These are phyloP conservation scores for Neodon shergylaensis DNA, from an alignment of 2,113 vertebrate species.

Conservation along the genomic window DNA sequence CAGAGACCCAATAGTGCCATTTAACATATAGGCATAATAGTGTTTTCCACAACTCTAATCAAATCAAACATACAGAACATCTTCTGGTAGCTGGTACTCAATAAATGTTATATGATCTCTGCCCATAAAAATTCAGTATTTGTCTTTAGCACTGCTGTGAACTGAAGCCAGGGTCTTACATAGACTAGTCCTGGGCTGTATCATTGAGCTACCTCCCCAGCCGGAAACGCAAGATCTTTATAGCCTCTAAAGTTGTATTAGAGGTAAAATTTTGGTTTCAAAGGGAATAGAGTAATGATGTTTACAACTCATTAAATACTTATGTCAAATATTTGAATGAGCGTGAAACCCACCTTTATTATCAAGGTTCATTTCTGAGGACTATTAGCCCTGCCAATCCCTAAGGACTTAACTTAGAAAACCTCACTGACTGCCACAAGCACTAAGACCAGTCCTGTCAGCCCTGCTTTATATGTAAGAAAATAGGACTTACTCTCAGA, in stretches of 20 bases:
- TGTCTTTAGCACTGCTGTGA: neutral
- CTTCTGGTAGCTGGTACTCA: neutral
- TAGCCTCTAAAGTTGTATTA: neutral
- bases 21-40: neutral
- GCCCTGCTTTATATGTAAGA: neutral
- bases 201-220: neutral
- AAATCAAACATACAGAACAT: neutral
- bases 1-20: neutral
- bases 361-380: neutral
- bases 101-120: neutral
- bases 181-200: neutral
- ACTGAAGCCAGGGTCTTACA: neutral
- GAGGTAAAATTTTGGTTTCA: neutral
- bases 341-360: neutral
- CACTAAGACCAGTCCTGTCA: neutral
- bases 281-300: neutral
- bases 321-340: neutral
- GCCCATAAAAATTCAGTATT: neutral
- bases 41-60: conserved; percentile 14
- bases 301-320: neutral
- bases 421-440: neutral
- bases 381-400: neutral
- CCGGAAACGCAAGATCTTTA: neutral
- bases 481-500: neutral
- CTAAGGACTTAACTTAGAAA: neutral